Evolutionary conservation across 2,888 invertebrate species (phyloP).

Genomic region (Blastobasis adustella): DNA sequence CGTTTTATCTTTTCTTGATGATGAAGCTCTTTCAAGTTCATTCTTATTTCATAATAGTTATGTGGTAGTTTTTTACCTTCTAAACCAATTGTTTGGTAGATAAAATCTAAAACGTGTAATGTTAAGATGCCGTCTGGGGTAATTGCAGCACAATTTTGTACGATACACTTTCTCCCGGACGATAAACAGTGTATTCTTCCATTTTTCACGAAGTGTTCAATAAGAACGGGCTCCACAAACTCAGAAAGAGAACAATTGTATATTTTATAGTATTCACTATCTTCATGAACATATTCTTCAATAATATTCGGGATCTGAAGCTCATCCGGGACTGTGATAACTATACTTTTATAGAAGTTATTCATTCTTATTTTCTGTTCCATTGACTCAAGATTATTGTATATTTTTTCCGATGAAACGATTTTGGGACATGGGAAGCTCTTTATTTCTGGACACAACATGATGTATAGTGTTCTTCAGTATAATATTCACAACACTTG

Average conservation of each 20-base stretch:
- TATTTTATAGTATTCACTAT: constrained; percentile 53
- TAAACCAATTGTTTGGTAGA: constrained; percentile 58
- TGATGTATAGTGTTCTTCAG: constrained; percentile 12
- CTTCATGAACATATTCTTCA: constrained; percentile 40
- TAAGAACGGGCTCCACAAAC: constrained; percentile 44
- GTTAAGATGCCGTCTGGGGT: constrained; percentile 52
- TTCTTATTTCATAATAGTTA: constrained; percentile 45
- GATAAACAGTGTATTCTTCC: constrained; percentile 50
- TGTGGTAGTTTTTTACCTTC: constrained; percentile 50
- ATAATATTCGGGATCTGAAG: constrained; percentile 36
- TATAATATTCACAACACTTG: neutral
- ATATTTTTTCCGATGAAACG: constrained; percentile 27
- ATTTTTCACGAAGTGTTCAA: constrained; percentile 49
- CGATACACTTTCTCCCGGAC: constrained; percentile 42
- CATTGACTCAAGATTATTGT: constrained; percentile 28
- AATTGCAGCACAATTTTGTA: constrained; percentile 49
- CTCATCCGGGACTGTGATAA: constrained; percentile 59
- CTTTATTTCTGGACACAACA: constrained; percentile 58
- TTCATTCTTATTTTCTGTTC: constrained; percentile 37
- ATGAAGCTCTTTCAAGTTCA: constrained; percentile 38
- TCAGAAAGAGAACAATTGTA: constrained; percentile 37
- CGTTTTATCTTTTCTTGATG: constrained; percentile 29
- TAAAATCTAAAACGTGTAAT: constrained; percentile 40
- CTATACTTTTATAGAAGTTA: constrained; percentile 50
- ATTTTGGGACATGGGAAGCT: constrained; percentile 56